Conservation (phyloP, 2,113 vertebrate genomes). For the Odontophorus gujanensis region DNA sequence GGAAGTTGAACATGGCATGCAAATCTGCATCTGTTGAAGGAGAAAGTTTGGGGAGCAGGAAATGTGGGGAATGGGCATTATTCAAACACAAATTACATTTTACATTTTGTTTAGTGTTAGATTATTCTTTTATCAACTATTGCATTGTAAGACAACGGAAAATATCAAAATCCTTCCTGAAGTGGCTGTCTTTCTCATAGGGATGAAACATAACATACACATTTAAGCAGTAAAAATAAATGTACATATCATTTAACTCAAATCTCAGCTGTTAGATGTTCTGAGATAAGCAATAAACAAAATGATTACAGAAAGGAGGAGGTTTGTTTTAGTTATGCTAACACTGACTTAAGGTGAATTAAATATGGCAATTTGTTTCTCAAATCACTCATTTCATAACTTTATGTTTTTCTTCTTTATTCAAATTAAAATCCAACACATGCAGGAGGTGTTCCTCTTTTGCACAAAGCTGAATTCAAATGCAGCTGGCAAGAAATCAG, state of each 20-base stretch:
- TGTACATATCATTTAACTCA: background rate
- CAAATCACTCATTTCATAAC: background rate
- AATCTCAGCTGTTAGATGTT: background rate
- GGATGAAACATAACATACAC: background rate
- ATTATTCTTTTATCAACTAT: conserved; percentile 4
- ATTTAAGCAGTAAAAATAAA: conserved; percentile 5
- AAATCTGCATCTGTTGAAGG: background rate
- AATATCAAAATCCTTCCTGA: background rate
- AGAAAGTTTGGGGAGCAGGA: background rate
- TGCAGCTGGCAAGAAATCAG: background rate
- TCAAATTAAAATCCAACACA: background rate
- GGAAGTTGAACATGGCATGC: too few relatives aligned
- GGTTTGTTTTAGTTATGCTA: background rate
- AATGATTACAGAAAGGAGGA: background rate
- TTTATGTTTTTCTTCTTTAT: background rate
- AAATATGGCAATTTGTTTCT: background rate
- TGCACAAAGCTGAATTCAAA: conserved; percentile 22
- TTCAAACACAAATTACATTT: background rate
- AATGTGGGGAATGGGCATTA: background rate
- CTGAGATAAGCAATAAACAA: background rate
- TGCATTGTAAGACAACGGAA: background rate
- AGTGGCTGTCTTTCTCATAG: background rate
- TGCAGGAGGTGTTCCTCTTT: conserved; percentile 40
- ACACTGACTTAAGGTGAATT: background rate
- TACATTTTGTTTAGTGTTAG: background rate